Evolutionary conservation across 1,140 invertebrate species (phyloP).

Genomic region (Palaemon carinicauda): DNA sequence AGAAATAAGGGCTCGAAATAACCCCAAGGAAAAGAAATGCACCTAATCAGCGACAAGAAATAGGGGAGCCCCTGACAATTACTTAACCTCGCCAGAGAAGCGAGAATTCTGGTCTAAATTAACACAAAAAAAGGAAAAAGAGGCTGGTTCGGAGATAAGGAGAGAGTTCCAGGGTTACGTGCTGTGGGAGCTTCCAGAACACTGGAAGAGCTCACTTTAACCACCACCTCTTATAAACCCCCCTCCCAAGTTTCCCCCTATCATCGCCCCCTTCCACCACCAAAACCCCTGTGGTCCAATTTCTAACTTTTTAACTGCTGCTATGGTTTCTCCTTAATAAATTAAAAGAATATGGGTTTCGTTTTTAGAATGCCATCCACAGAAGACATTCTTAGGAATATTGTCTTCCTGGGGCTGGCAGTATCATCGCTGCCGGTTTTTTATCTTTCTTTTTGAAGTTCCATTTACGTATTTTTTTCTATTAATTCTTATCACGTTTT

Average conservation of each 20-base stretch:
- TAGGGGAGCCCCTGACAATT: conserved; percentile 35
- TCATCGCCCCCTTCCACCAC: background rate
- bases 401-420: background rate
- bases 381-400: background rate
- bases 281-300: background rate
- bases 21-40: background rate
- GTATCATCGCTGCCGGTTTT: background rate
- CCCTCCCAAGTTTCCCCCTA: background rate
- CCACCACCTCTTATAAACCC: no score
- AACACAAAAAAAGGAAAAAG: background rate
- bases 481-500: conserved; percentile 42
- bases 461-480: conserved; percentile 27
- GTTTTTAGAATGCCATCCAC: no score
- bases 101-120: conserved; percentile 49
- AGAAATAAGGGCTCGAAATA: no score
- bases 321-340: conserved; percentile 38
- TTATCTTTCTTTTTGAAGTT: background rate
- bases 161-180: background rate
- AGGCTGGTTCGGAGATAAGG: conserved; percentile 13
- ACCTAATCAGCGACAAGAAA: conserved; percentile 8
- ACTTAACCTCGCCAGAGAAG: conserved; percentile 48
- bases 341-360: conserved; percentile 22
- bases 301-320: conserved; percentile 29
- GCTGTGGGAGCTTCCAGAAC: background rate
- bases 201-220: background rate